Base-by-base conservation (phyloP, 2,113 vertebrate genomes). In the Corythoichthys intestinalis region DNA sequence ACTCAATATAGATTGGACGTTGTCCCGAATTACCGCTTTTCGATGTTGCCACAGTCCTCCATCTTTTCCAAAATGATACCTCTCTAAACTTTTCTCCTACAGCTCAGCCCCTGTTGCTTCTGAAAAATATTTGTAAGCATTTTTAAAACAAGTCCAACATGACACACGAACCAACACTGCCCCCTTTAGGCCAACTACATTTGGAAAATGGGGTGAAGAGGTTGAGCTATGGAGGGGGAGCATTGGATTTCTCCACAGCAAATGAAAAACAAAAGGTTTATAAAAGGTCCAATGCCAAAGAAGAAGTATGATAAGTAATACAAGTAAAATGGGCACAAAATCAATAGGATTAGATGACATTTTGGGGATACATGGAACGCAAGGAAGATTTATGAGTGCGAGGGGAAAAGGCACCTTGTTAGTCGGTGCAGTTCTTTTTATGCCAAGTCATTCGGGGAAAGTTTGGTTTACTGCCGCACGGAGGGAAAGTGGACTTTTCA, bases 101-200 rank as follows among this genome's bases (percentile, higher is more conserved):
- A 5, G 60, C 72, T 78, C 67, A 67, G 64, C 64, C 78, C 68
- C 64, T 71, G 60, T 73, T 73, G 63, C 75, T 74, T 66, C 77
- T 76, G 59, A 73, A 48, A 67, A 76, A 50, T 67, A 74, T 59
- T 76, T 72, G 66, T 66, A 71, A 83, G 71, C 72, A 77, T 73
- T 81, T 83, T 83, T 37, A 62, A 20, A 76, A 70, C 75, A 82
- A 68, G 76, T 81, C 69, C n/a, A 37, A 56, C 54, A 46, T 59
- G 77, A 82, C 81, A 50, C 74, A 49, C 83, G 86, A 83, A 84
- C 12, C 90, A 90, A 91, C 83, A 92, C 85, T 92, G 91, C 90
- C 91, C 89, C 86, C 91, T 85, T 76, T 73, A 89, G 91, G 79
- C 6, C 39, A 6, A 65, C 60, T 47, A 66, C n/a, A 74, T 57